Base-by-base conservation (phyloP, 2,113 vertebrate species). In the Aix galericulata region DNA sequence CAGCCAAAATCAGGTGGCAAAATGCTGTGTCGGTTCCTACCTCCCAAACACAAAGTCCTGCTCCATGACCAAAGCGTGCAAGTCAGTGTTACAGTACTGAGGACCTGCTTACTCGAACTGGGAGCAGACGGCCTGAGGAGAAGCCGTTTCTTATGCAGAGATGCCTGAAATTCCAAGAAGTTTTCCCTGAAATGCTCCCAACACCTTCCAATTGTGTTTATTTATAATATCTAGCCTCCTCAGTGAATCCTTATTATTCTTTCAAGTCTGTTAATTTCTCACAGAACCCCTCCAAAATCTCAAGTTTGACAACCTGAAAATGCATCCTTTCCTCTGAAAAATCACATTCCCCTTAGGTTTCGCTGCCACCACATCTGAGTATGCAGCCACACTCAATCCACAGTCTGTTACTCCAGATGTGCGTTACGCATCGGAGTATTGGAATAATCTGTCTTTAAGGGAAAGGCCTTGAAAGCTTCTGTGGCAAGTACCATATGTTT, bases 381-480 rank as follows among this genome's bases (percentile, higher is more conserved):
- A 44, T 38, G 8, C 17, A 88, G 82, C 46, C 85, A 81, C 38
- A 25, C 16, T 86, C 88, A 63, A 69, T 66, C 79, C 80, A 8
- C 46, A 4, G 31, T 13, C 59, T 64, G 20, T 5, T 91, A 52
- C 79, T 52, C 64, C 0, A 63, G 72, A 64, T 8, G 64, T 32
- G 17, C 1, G 3, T 36, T 42, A 63, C 0, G 15, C 55, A 64
- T 48, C 50, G 56, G 64, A 9, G 71, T 38, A 64, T 8, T 46
- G 62, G n/a, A 94, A 89, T 91, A 64, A 94, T 86, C 93, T 79
- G 77, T 91, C 88, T 92, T 81, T 62, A 84, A 91, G 22, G 34
- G 64, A 40, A 83, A 92, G 44, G 53, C 53, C 92, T 88, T 44
- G 52, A 75, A 88, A 79, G 38, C 38, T 93, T 86, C 68, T 82